phyloP scores from a whole-genome alignment of 2,888 invertebrate species.

The Metellina segmentata region DNA sequence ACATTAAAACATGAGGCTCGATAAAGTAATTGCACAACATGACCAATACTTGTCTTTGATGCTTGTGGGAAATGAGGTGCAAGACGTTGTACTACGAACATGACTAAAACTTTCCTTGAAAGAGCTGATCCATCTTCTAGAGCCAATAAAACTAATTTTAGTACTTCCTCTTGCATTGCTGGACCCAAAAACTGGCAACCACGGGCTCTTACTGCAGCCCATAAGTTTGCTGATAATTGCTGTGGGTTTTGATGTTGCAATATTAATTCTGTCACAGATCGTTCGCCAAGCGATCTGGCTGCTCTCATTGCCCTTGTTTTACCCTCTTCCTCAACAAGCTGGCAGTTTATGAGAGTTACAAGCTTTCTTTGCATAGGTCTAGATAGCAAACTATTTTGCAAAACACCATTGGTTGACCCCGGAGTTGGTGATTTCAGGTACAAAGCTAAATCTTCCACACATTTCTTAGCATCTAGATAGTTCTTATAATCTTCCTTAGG shows the following conservation, averaged over 20 bases:
- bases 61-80: constrained; percentile 97
- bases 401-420: constrained; percentile 78
- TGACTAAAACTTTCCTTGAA: constrained; percentile 95
- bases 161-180: constrained; percentile 99
- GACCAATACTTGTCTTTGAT: constrained; percentile 99
- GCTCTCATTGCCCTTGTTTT: constrained; percentile 83
- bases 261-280: constrained; percentile 95
- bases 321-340: constrained; percentile 92
- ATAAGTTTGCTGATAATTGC: constrained; percentile 94
- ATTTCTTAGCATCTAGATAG: constrained; percentile 86
- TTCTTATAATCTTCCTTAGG: constrained; percentile 84
- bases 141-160: constrained; percentile 94
- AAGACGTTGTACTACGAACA: constrained; percentile 98
- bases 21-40: constrained; percentile 98
- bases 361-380: constrained; percentile 97
- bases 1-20: constrained; percentile 99
- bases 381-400: constrained; percentile 84
- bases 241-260: constrained; percentile 97
- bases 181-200: constrained; percentile 99
- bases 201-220: constrained; percentile 97
- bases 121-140: constrained; percentile 96
- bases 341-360: constrained; percentile 94
- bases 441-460: constrained; percentile 92
- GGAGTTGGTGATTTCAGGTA: constrained; percentile 91
- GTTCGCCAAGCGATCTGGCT: constrained; percentile 95